Percentiles rank a stretch among this genome's conserved stretches.
These are phyloP conservation scores for Rhinolophus sinicus DNA, from an alignment of 2,113 vertebrate genomes.

Conservation along the genomic window DNA sequence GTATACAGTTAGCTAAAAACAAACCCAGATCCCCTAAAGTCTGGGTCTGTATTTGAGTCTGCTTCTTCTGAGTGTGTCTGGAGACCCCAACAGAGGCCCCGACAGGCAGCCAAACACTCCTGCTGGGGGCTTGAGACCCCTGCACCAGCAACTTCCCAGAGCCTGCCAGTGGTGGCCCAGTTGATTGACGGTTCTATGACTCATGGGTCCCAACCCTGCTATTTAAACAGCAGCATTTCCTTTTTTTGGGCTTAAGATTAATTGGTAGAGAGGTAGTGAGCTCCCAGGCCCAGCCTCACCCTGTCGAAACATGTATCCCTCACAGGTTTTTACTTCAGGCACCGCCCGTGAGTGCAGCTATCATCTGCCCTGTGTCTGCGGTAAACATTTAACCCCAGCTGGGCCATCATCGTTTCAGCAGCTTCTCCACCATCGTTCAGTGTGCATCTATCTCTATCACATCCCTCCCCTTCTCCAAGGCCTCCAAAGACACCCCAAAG, in stretches of 20 bases:
- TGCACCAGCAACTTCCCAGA: neutral
- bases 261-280: neutral
- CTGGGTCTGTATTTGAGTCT: neutral
- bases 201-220: slow-evolving; percentile 27
- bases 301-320: neutral
- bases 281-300: neutral
- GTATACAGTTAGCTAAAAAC: neutral
- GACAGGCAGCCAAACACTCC: neutral
- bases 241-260: slow-evolving; percentile 38
- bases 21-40: neutral
- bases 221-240: slow-evolving; percentile 59
- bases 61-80: neutral
- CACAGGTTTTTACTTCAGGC: neutral
- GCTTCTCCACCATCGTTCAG: neutral
- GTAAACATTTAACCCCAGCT: neutral
- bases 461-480: neutral
- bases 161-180: neutral
- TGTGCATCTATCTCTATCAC: too few species aligned
- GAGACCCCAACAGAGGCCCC: neutral
- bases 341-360: neutral
- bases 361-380: neutral
- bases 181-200: neutral
- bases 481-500: neutral
- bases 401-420: too few species aligned
- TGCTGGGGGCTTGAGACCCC: neutral